These are phyloP conservation scores for Acrossocheilus fasciatus DNA, from an alignment of 2,797 vertebrate genomes.

Conservation along the genomic window DNA sequence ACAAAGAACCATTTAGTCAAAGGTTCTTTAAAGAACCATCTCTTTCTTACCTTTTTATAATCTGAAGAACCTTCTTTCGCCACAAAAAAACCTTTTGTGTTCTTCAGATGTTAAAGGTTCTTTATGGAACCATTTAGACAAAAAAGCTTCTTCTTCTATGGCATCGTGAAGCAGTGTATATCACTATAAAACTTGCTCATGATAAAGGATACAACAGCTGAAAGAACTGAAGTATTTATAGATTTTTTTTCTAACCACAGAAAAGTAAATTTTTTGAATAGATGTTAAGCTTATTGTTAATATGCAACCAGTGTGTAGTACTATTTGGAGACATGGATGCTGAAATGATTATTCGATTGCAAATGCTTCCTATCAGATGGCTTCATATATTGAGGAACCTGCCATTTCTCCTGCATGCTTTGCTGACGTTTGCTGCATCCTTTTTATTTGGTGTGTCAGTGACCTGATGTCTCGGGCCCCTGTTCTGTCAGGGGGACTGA, in stretches of 20 bases:
- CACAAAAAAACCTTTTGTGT: no score
- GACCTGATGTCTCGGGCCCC: slow-evolving; percentile 28
- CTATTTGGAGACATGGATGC: not conserved
- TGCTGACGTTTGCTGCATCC: not conserved
- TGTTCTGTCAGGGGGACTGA: slow-evolving; percentile 40
- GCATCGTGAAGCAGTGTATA: not conserved
- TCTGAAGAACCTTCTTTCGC: no score
- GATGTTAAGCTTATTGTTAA: not conserved
- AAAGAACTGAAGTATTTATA: not conserved
- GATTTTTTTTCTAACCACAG: not conserved
- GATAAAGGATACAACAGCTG: not conserved
- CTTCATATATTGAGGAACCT: not conserved
- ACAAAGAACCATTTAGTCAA: no score
- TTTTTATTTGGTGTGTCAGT: slow-evolving; percentile 26
- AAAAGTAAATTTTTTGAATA: not conserved
- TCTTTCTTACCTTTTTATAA: no score
- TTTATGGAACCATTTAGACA: no score
- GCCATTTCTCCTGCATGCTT: slow-evolving; percentile 31
- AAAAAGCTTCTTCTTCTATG: no score
- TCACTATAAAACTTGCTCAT: not conserved
- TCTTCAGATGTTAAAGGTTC: no score
- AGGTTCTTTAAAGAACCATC: no score
- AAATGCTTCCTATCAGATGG: not conserved
- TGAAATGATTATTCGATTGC: not conserved
- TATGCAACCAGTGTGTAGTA: not conserved